These are phyloP conservation scores for Embidobia sp. DNA, from an alignment of 2,888 invertebrate genomes.

Conservation along the genomic window DNA sequence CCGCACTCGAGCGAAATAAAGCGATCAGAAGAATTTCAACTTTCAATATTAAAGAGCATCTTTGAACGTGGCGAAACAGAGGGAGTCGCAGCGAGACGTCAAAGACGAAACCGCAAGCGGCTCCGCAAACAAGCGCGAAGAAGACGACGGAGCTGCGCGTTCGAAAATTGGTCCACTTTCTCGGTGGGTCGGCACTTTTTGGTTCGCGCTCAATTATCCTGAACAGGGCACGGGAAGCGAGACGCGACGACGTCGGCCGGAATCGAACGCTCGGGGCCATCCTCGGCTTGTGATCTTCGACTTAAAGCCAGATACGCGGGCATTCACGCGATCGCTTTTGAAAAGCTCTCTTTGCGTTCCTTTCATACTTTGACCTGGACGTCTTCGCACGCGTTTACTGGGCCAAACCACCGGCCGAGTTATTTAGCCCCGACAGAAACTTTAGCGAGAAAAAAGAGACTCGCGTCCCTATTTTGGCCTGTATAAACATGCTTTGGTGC, in stretches of 20 bases:
- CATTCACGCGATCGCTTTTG: slow-evolving; percentile 56
- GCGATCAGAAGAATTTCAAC: no score
- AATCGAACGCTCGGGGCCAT: slow-evolving; percentile 55
- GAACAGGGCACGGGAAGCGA: no score
- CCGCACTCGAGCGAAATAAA: no score
- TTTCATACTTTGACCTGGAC: slow-evolving; percentile 44
- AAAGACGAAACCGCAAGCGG: no score
- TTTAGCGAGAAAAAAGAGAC: slow-evolving; percentile 21
- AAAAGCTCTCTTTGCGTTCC: slow-evolving; percentile 52
- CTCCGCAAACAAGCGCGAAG: no score
- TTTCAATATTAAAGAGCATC: no score
- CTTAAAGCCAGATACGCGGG: slow-evolving; percentile 42
- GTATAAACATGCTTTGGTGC: slow-evolving; percentile 43
- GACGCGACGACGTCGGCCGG: no score
- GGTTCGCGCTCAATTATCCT: no score
- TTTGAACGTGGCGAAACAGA: no score
- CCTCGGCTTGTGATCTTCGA: slow-evolving; percentile 49
- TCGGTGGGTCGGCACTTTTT: no score
- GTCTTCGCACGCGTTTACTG: slow-evolving; percentile 28
- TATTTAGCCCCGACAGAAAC: slow-evolving; percentile 48
- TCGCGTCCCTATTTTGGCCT: slow-evolving; percentile 44
- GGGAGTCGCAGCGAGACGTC: no score
- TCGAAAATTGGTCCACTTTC: slow-evolving; percentile 48
- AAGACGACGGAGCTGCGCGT: no score
- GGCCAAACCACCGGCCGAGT: slow-evolving; percentile 44